Percentiles rank a stretch among this genome's conserved stretches.
phyloP scores from a whole-genome alignment of 2,797 vertebrate genomes.

The Denticeps clupeoides region DNA sequence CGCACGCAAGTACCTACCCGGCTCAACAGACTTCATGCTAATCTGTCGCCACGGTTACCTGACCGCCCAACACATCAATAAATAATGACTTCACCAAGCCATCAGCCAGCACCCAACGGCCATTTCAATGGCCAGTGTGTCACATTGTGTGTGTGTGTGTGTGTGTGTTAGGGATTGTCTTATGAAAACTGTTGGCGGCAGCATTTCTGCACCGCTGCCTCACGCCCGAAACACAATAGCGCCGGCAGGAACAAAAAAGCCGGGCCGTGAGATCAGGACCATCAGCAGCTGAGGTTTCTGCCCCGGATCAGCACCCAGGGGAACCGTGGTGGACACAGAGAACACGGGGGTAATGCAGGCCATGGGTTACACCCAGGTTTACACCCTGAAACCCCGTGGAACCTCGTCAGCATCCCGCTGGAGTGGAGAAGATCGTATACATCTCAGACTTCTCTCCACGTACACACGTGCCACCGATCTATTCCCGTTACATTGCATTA shows the following conservation, averaged over 20 bases:
- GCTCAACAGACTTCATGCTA: conserved; percentile 9
- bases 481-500: too few species aligned
- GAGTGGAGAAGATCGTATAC: too few species aligned
- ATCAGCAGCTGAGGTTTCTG: too few species aligned
- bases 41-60: conserved; percentile 17
- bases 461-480: too few species aligned
- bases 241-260: conserved; percentile 46
- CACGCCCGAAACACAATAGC: conserved; percentile 50
- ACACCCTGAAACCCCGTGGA: too few species aligned
- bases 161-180: neutral
- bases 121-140: neutral
- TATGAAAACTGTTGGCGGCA: conserved; percentile 38
- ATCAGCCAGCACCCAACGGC: conserved; percentile 11
- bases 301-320: too few species aligned
- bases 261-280: too few species aligned
- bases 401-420: too few species aligned
- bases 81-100: conserved; percentile 34
- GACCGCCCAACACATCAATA: conserved; percentile 34
- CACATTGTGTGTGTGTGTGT: conserved; percentile 28
- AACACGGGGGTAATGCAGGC: too few species aligned
- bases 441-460: too few species aligned
- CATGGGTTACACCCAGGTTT: too few species aligned
- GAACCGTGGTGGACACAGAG: too few species aligned
- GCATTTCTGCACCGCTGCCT: conserved; percentile 50
- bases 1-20: conserved; percentile 5